Conservation (phyloP, 2,797 vertebrate genomes). For the Hapalemur alaotrensis region DNA sequence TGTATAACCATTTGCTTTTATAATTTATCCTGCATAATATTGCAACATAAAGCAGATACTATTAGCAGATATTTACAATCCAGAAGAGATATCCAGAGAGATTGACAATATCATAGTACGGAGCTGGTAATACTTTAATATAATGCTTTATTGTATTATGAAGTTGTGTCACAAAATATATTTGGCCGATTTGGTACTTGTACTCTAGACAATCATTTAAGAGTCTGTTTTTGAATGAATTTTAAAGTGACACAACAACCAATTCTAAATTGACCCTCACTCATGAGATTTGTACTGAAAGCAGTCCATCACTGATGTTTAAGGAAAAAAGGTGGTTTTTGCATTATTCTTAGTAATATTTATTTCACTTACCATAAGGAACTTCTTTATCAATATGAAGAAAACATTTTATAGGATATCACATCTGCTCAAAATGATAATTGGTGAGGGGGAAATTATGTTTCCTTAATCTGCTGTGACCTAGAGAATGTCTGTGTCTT, state of each 20-base stretch:
- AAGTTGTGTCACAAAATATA: neutral
- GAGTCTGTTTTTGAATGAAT: neutral
- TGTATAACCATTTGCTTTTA: neutral
- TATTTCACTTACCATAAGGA: neutral
- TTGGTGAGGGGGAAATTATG: neutral
- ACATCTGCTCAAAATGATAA: neutral
- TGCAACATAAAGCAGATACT: neutral
- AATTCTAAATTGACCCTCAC: neutral
- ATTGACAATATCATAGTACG: neutral
- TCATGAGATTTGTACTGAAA: neutral
- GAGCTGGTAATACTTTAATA: neutral
- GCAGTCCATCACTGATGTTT: neutral
- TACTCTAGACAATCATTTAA: neutral
- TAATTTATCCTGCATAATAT: neutral
- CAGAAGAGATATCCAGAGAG: neutral
- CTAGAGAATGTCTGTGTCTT: conserved; percentile 62
- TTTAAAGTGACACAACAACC: neutral
- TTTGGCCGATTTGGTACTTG: neutral
- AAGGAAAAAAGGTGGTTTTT: neutral
- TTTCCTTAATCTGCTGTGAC: neutral
- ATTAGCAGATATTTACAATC: neutral
- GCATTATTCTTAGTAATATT: neutral
- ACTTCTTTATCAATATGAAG: neutral
- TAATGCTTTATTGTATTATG: neutral
- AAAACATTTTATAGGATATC: neutral